Conservation (phyloP, 2,113 vertebrate genomes). For the Haemorhous mexicanus region DNA sequence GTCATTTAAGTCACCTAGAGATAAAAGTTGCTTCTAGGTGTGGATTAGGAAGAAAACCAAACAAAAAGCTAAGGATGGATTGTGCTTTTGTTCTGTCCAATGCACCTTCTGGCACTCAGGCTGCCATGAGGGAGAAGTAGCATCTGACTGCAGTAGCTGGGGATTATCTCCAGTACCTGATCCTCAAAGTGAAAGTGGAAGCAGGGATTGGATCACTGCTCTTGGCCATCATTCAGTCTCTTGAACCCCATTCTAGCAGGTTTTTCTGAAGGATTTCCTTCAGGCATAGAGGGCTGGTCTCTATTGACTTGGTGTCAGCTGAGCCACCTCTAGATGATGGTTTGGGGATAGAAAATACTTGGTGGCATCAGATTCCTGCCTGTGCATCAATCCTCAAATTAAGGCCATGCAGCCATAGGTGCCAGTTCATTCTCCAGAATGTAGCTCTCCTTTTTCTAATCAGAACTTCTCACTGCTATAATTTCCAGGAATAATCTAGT, state of each 20-base stretch:
- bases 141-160: not conserved
- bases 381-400: not conserved
- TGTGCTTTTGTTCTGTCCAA: not conserved
- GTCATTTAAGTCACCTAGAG: not conserved
- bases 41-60: not conserved
- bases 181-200: not conserved
- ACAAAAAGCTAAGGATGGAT: not conserved
- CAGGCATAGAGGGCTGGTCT: not conserved
- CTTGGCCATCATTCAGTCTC: not conserved
- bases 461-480: not conserved
- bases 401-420: not conserved
- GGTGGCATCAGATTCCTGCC: not conserved
- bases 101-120: not conserved
- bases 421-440: not conserved
- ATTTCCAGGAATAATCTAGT: not conserved
- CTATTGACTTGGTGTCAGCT: not conserved
- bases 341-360: not conserved
- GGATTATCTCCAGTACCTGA: not conserved
- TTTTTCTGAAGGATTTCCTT: not conserved
- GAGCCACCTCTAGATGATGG: not conserved
- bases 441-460: not conserved
- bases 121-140: not conserved
- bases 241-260: not conserved
- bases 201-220: not conserved
- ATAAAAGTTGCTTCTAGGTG: not conserved